These are phyloP conservation scores for Pomatostomus ruficeps DNA, from an alignment of 2,113 vertebrate genomes.

Conservation along the genomic window DNA sequence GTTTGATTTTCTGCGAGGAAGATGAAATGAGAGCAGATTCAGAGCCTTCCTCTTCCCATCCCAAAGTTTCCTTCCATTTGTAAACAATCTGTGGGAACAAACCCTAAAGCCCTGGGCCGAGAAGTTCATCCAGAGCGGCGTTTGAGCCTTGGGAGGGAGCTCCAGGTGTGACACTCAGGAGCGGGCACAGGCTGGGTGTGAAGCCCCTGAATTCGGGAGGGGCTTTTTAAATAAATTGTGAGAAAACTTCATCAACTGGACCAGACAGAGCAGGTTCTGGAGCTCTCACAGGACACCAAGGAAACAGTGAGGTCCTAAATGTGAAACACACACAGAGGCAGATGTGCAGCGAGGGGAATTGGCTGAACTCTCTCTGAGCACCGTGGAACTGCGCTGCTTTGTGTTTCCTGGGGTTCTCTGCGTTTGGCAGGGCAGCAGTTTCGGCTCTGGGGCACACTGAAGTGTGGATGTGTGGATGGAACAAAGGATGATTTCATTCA, in stretches of 20 bases:
- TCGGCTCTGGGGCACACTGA: neutral
- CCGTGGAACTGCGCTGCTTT: neutral
- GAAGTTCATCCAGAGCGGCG: neutral
- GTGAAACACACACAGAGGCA: neutral
- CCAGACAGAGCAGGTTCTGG: neutral
- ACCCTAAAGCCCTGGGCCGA: neutral
- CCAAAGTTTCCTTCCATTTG: neutral
- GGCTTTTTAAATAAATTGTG: neutral
- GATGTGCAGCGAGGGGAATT: neutral
- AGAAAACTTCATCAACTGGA: neutral
- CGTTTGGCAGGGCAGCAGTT: slow-evolving; percentile 2
- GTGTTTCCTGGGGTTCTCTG: neutral
- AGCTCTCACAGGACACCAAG: neutral
- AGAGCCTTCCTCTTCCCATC: neutral
- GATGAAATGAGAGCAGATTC: neutral
- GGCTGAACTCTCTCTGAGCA: neutral
- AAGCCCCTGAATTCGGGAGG: neutral
- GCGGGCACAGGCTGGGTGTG: neutral
- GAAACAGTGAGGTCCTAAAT: neutral
- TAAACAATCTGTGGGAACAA: neutral
- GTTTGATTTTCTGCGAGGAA: neutral
- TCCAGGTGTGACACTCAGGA: neutral
- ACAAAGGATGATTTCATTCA: slow-evolving; percentile 55
- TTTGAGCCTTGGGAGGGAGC: neutral
- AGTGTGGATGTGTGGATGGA: slow-evolving; percentile 32